Evolutionary conservation across 2,113 vertebrate species (phyloP), one percentile per base, ranked within the genome.

Genomic region (Urocolius indicus): DNA sequence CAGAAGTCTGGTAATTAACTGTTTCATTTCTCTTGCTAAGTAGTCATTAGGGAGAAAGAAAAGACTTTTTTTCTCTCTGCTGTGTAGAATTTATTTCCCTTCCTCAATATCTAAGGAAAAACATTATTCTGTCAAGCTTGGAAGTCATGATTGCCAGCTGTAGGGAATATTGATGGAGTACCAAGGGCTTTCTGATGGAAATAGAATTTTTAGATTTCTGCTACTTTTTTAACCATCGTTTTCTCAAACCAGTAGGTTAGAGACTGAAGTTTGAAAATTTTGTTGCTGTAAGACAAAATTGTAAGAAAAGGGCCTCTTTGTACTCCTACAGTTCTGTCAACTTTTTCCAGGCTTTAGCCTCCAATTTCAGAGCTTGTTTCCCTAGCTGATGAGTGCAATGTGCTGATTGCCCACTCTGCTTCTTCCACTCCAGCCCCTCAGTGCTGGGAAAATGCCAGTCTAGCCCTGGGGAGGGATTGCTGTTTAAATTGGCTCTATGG

Each of bases 61-160:
- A 55, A 43, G 20, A 2, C 10, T n/a, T 45, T 57, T 45, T 7
- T 7, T 10, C 11, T 55, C 21, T 67, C 48, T 55, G 48, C 46
- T 1, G 1, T 41, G 6, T 29, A 52, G 29, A 57, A 38, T 58
- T 80, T 61, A 32, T 76, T 72, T 63, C 29, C 12, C 15, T 43
- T 77, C 19, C 19, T 57, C 13, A 46, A 15, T 54, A 32, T 46
- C 38, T 2, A 1, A 51, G 52, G 34, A 6, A 51, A 54, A 71
- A 5, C 12, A 14, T 26, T 0, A 0, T 9, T 43, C 3, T 32
- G 19, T 63, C 27, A 19, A 16, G 36, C 3, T 0, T 29, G 11
- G 55, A 84, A 69, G 14, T 15, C 21, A 34, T 86, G 38, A 14
- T 26, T 17, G 18, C 11, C 24, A 30, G 2, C 19, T 66, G 17